Conservation (phyloP, 1,140 invertebrate species). For the Eurosta solidaginis region DNA sequence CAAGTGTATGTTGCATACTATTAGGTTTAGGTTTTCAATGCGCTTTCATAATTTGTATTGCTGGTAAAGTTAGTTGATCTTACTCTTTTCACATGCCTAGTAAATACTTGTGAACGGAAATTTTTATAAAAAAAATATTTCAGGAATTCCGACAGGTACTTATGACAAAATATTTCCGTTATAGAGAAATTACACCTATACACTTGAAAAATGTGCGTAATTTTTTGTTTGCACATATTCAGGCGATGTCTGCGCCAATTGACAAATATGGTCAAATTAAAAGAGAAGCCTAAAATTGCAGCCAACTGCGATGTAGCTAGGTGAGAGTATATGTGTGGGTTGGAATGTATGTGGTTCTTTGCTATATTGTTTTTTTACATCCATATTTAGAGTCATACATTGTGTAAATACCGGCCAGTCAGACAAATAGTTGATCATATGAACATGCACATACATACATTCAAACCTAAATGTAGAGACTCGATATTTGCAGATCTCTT, state of each 20-base stretch:
- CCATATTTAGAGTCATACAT: constrained; percentile 15
- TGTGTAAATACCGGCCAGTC: constrained; percentile 18
- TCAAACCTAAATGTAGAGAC: background rate
- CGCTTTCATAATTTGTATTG: too few relatives aligned
- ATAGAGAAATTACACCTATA: background rate
- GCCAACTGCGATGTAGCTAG: too few relatives aligned
- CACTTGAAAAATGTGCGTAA: background rate
- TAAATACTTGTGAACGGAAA: background rate
- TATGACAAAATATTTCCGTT: background rate
- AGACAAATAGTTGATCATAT: constrained; percentile 16
- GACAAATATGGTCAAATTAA: constrained; percentile 17
- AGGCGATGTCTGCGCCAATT: constrained; percentile 13
- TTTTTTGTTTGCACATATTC: constrained; percentile 16
- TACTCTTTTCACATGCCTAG: background rate
- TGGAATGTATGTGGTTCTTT: background rate
- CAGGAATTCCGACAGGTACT: background rate
- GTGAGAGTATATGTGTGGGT: background rate
- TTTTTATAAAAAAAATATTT: background rate
- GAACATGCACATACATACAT: background rate
- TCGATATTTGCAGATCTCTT: background rate
- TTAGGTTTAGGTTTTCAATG: too few relatives aligned
- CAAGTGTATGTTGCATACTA: too few relatives aligned
- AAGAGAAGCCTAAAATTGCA: background rate
- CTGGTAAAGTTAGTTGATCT: too few relatives aligned
- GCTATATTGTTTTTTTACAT: background rate